Evolutionary conservation across 2,113 vertebrate species (phyloP).

Genomic region (Promerops cafer): DNA sequence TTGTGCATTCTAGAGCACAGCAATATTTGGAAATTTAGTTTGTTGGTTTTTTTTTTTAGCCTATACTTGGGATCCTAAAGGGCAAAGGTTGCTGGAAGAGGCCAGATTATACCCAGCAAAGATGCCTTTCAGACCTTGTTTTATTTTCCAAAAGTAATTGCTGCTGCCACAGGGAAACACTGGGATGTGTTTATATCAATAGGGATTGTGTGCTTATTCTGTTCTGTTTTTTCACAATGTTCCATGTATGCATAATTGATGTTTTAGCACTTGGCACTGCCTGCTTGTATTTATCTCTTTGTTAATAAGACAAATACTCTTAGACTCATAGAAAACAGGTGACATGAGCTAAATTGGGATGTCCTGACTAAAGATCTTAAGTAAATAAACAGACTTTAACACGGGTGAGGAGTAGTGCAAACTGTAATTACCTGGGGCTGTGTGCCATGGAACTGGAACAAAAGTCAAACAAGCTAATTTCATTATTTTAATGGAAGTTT

Average conservation of each 20-base stretch:
- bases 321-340: slow-evolving; percentile 46
- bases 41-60: not conserved
- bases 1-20: not conserved
- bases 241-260: not conserved
- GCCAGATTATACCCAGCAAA: not conserved
- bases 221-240: not conserved
- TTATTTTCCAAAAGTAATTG: not conserved
- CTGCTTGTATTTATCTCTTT: slow-evolving; percentile 37
- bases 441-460: slow-evolving; percentile 57
- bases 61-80: not conserved
- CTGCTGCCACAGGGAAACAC: not conserved
- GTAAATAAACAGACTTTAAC: slow-evolving; percentile 68
- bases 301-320: slow-evolving; percentile 40
- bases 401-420: slow-evolving; percentile 17
- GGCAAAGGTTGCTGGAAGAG: not conserved
- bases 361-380: slow-evolving; percentile 57
- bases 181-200: not conserved
- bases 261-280: not conserved
- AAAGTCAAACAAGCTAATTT: slow-evolving; percentile 71
- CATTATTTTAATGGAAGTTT: slow-evolving; percentile 74
- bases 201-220: not conserved
- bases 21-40: not conserved
- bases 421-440: slow-evolving; percentile 63
- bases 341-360: slow-evolving; percentile 54
- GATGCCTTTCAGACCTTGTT: not conserved